Evolutionary conservation across 1,140 invertebrate species (phyloP), one percentile per base, ranked within the genome.

Genomic region (Trinorchestia longiramus): DNA sequence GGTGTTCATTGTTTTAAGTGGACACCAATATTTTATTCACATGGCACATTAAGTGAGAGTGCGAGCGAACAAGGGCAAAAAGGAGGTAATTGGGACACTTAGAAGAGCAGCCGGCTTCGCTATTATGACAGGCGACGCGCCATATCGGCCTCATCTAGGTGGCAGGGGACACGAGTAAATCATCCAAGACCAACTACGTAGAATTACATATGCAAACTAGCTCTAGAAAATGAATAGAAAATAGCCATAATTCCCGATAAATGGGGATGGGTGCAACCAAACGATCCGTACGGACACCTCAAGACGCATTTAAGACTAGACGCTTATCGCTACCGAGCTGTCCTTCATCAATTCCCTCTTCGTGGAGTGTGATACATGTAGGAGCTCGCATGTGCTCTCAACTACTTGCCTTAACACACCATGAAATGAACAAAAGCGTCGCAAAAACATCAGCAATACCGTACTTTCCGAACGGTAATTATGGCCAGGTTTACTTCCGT

Each of bases 191-290:
- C 44, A 92, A 47, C 92, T 94, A 94, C 44, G 44, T 45, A 47
- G 92, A 94, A 94, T 94, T 94, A 94, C 92, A 47, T 94, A 94
- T 94, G 92, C 92, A 94, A 94, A 94, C 92, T 94, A 94, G 92
- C 92, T 94, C 19, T 44, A 19, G 11, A 43, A 94, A 94, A 44
- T 94, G 92, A 94, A 94, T 94, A 94, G 44, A 94, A 94, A 94
- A 47, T 44, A 6, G 43, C 41, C 92, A 94, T 94, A 94, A 94
- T 94, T 40, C 92, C 43, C 43, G 43, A 45, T 94, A 94, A 94
- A 94, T 94, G 92, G 43, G 36, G 43, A 45, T 47, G 43, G 92
- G 92, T 43, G 44, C 44, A 44, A 94, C 43, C 43, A 43, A 94
- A 94, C 92, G 92, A 94, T 43, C 92, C 28, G 3, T 94, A 94